These are phyloP conservation scores for Scaptomyza cyrtandrae DNA, from an alignment of 2,888 invertebrate genomes.

Conservation along the genomic window DNA sequence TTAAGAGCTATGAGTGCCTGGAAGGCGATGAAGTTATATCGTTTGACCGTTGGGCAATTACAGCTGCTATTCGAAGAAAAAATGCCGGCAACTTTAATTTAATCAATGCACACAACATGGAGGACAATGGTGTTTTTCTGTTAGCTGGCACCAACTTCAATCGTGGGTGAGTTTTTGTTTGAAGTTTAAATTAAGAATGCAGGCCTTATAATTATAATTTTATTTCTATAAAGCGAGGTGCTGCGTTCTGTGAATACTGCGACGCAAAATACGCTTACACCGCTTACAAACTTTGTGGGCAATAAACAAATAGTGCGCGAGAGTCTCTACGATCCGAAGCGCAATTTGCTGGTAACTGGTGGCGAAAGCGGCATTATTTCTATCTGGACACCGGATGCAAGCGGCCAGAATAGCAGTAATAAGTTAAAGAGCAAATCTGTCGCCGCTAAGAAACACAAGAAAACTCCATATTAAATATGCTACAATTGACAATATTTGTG, in stretches of 20 bases:
- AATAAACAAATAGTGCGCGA: slow-evolving; percentile 91
- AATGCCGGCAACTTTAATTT: slow-evolving; percentile 88
- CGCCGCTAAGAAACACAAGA: slow-evolving; percentile 53
- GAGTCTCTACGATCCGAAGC: slow-evolving; percentile 88
- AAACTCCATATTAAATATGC: slow-evolving; percentile 55
- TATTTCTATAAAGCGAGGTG: slow-evolving; percentile 74
- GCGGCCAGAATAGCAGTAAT: slow-evolving; percentile 9
- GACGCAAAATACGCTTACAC: slow-evolving; percentile 85
- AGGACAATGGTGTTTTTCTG: slow-evolving; percentile 85
- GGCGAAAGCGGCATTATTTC: slow-evolving; percentile 90
- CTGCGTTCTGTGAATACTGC: slow-evolving; percentile 85
- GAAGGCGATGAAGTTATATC: slow-evolving; percentile 87
- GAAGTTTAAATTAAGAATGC: fast-evolving
- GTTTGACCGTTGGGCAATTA: slow-evolving; percentile 86
- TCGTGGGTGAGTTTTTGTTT: slow-evolving; percentile 85
- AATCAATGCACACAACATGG: slow-evolving; percentile 86
- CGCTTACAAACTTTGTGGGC: slow-evolving; percentile 86
- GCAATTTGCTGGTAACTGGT: slow-evolving; percentile 88
- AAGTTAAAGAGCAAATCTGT: slow-evolving; percentile 59
- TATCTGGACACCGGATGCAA: slow-evolving; percentile 86
- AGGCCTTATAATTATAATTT: background rate
- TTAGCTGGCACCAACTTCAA: slow-evolving; percentile 88
- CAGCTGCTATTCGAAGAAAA: slow-evolving; percentile 87
- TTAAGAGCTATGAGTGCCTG: slow-evolving; percentile 89
- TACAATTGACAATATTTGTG: background rate